Conservation (phyloP, 2,888 invertebrate species). For the Cantharis rufa region DNA sequence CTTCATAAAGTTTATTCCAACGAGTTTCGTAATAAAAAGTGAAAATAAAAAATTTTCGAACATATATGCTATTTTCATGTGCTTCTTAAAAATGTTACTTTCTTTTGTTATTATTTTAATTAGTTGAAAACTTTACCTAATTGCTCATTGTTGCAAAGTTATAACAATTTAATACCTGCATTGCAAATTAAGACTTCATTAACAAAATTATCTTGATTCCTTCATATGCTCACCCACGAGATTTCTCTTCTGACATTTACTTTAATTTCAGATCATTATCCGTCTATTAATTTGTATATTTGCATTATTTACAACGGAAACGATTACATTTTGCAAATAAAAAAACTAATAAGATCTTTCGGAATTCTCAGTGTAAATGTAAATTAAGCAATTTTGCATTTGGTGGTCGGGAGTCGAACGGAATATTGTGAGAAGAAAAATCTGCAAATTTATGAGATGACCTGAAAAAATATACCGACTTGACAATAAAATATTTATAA, state of each 20-base stretch:
- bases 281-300: not conserved
- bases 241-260: not conserved
- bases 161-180: not conserved
- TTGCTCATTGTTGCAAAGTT: slow-evolving; percentile 24
- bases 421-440: too few species aligned
- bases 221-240: not conserved
- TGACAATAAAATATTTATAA: not conserved
- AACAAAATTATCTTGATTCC: not conserved
- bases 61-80: slow-evolving; percentile 8
- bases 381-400: not conserved
- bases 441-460: too few species aligned
- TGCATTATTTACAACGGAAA: not conserved
- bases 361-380: not conserved
- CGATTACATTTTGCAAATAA: not conserved
- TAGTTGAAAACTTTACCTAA: slow-evolving; percentile 26
- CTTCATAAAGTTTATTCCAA: not conserved
- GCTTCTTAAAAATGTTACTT: slow-evolving; percentile 12
- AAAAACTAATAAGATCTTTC: not conserved
- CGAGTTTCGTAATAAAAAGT: slow-evolving; percentile 7
- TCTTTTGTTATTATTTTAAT: slow-evolving; percentile 32
- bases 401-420: too few species aligned
- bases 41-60: slow-evolving; percentile 12
- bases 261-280: not conserved
- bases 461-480: too few species aligned
- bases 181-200: not conserved